Percentiles rank a stretch among this genome's conserved stretches.
Conservation (phyloP, 2,113 vertebrate genomes). For the Larimichthys polyactis region DNA sequence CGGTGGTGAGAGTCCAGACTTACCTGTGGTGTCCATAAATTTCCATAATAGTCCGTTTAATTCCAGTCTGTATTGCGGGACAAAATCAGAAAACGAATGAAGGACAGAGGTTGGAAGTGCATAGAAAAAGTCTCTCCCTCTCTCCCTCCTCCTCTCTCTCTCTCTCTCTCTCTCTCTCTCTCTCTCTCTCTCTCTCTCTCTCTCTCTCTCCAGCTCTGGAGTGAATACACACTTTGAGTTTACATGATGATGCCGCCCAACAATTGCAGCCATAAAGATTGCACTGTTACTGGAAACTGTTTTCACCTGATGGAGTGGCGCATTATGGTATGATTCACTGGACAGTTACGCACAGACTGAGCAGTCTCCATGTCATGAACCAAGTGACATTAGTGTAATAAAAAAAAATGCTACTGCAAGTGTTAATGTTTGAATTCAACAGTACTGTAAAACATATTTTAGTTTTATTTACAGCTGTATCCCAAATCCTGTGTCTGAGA, state of each 20-base stretch:
- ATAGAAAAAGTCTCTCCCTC: constrained; percentile 22
- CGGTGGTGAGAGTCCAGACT: constrained; percentile 20
- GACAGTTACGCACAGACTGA: not conserved
- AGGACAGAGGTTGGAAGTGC: constrained; percentile 16
- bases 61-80: constrained; percentile 29
- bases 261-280: not conserved
- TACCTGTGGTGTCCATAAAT: constrained; percentile 4
- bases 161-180: not conserved
- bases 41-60: constrained; percentile 1
- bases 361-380: not conserved
- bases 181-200: not conserved
- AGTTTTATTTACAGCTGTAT: no score
- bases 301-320: constrained; percentile 10
- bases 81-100: constrained; percentile 21
- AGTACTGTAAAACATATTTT: no score
- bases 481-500: not conserved
- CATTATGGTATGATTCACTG: constrained; percentile 41
- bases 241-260: not conserved
- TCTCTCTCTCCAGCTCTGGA: not conserved
- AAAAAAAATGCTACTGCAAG: not conserved
- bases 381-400: not conserved
- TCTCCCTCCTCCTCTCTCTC: not conserved
- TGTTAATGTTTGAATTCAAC: not conserved
- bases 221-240: constrained; percentile 36
- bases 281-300: not conserved